phyloP scores from a whole-genome alignment of 1,140 invertebrate genomes.

The Drosophila sulfurigaster region DNA sequence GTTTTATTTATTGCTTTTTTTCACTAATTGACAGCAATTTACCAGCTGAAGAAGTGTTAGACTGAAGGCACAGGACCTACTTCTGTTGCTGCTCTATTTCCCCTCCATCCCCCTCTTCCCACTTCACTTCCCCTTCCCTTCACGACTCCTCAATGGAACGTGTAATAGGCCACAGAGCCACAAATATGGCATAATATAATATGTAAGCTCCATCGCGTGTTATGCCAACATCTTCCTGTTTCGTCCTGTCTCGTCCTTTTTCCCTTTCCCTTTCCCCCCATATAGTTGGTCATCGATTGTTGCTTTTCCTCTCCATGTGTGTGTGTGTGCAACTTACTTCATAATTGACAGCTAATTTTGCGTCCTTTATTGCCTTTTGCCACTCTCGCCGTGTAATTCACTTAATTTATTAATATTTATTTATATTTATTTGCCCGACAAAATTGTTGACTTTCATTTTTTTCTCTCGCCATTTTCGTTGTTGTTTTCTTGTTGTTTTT shows the following conservation, averaged over 20 bases:
- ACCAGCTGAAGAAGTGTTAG: slow-evolving; percentile 70
- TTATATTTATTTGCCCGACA: slow-evolving; percentile 21
- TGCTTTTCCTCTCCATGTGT: slow-evolving; percentile 2
- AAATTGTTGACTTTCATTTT: slow-evolving; percentile 21
- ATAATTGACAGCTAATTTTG: slow-evolving; percentile 75
- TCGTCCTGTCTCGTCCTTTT: background rate
- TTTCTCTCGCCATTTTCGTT: too few species aligned
- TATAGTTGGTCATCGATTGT: slow-evolving; percentile 5
- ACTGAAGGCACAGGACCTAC: background rate
- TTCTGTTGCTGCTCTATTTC: background rate
- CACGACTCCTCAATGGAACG: slow-evolving; percentile 4
- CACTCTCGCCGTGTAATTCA: slow-evolving; percentile 46
- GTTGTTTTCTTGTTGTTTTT: slow-evolving; percentile 21
- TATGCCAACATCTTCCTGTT: slow-evolving; percentile 39
- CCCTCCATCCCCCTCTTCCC: background rate
- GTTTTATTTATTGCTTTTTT: slow-evolving; percentile 75
- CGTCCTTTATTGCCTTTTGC: slow-evolving; percentile 59
- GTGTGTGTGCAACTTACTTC: slow-evolving; percentile 49
- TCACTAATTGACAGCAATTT: slow-evolving; percentile 78
- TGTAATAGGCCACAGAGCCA: slow-evolving; percentile 32
- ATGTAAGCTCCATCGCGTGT: slow-evolving; percentile 57
- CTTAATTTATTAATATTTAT: slow-evolving; percentile 71
- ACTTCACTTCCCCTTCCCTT: background rate
- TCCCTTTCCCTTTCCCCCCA: background rate
- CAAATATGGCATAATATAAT: slow-evolving; percentile 41